These are phyloP conservation scores for Bolborhynchus lineola DNA, from an alignment of 2,113 vertebrate genomes.

Conservation along the genomic window DNA sequence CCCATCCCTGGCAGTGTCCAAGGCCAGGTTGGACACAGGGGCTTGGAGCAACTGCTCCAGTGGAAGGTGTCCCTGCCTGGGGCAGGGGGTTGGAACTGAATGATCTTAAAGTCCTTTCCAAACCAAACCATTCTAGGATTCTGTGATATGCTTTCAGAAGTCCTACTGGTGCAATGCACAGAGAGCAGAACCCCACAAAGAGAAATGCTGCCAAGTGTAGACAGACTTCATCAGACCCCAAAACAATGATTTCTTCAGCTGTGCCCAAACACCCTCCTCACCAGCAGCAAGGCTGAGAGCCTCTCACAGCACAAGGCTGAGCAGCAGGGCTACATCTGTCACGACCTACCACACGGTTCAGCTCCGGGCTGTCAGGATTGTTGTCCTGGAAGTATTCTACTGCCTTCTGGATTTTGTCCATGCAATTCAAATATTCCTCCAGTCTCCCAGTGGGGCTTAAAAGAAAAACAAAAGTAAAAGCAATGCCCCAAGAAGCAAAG, in stretches of 20 bases:
- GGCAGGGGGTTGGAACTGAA: background rate
- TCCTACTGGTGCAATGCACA: background rate
- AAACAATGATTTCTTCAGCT: background rate
- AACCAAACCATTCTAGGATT: background rate
- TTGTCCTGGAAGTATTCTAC: constrained; percentile 99
- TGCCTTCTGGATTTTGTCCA: constrained; percentile 96
- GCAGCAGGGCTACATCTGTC: background rate
- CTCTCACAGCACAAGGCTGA: background rate
- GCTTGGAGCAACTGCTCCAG: background rate
- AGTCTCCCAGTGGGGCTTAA: constrained; percentile 88
- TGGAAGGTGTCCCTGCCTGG: background rate
- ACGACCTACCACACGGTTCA: constrained; percentile 90
- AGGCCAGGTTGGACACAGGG: background rate
- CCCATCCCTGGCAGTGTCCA: background rate
- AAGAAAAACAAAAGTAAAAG: background rate
- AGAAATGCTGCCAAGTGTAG: background rate
- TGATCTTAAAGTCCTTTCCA: background rate
- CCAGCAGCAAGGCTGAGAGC: background rate
- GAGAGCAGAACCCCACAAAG: background rate
- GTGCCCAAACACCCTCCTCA: background rate
- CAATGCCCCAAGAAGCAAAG: background rate
- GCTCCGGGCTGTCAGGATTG: constrained; percentile 94
- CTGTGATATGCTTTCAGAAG: background rate
- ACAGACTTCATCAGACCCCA: background rate
- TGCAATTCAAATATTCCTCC: constrained; percentile 91